Evolutionary conservation across 2,113 vertebrate genomes (phyloP).

Genomic region (Bathybates hornii): DNA sequence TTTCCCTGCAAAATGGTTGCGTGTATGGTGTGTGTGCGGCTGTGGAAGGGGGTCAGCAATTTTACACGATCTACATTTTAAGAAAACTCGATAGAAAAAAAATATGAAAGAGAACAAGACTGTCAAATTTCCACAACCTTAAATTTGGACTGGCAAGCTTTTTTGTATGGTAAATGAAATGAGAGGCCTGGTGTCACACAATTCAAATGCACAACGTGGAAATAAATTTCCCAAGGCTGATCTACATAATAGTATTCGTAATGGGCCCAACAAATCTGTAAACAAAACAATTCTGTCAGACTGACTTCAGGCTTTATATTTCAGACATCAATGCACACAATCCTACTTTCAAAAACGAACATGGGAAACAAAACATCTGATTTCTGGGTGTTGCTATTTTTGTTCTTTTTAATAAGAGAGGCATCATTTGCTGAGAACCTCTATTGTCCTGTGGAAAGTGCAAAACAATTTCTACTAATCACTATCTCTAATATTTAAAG

Average conservation of each 20-base stretch:
- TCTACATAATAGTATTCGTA: constrained; percentile 56
- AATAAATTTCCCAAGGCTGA: constrained; percentile 49
- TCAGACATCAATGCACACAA: constrained; percentile 26
- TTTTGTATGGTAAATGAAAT: constrained; percentile 40
- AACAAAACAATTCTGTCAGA: constrained; percentile 56
- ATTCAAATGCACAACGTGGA: constrained; percentile 41
- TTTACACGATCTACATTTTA: neutral
- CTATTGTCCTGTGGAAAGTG: neutral
- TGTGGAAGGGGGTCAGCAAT: neutral
- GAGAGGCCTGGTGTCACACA: constrained; percentile 40
- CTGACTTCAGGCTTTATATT: constrained; percentile 31
- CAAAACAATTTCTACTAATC: neutral
- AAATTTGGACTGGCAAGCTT: constrained; percentile 18
- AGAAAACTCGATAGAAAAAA: neutral
- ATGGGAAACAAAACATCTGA: neutral
- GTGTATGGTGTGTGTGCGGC: neutral
- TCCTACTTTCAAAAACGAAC: neutral
- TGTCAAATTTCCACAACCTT: neutral
- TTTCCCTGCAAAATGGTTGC: neutral
- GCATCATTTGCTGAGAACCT: neutral
- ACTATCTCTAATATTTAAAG: neutral
- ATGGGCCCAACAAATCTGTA: constrained; percentile 45
- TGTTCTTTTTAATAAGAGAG: neutral
- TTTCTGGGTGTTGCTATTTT: neutral
- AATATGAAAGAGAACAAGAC: neutral